Conservation (phyloP, 2,888 invertebrate species). For the Euplexia lucipara region DNA sequence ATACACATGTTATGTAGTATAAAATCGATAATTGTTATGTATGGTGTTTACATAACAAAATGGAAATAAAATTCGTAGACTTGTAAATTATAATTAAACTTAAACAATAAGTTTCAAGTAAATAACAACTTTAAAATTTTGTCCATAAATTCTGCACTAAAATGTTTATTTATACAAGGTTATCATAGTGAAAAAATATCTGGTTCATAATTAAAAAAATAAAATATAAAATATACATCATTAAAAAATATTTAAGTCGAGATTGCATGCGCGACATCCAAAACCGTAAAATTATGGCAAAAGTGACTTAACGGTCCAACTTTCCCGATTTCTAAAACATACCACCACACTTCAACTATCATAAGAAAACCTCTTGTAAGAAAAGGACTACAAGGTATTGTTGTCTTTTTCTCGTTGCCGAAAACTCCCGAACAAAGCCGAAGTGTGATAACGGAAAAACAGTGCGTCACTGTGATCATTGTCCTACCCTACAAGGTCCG, state of each 20-base stretch:
- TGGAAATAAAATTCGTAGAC: background rate
- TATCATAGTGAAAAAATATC: background rate
- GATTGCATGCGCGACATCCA: slow-evolving; percentile 44
- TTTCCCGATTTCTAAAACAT: slow-evolving; percentile 51
- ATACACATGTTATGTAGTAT: background rate
- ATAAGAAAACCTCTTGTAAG: slow-evolving; percentile 15
- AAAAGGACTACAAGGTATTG: slow-evolving; percentile 17
- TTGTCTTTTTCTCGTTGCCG: slow-evolving; percentile 25
- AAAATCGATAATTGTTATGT: background rate
- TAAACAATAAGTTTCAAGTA: slow-evolving; percentile 5
- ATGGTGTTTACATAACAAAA: background rate
- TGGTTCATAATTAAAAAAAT: background rate
- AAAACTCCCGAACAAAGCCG: slow-evolving; percentile 47
- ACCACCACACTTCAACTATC: slow-evolving; percentile 34
- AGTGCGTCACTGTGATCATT: slow-evolving; percentile 64
- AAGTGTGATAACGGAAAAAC: slow-evolving; percentile 47
- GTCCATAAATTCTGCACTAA: background rate
- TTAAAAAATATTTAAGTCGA: background rate
- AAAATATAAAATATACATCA: slow-evolving; percentile 4
- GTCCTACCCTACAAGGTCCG: slow-evolving; percentile 67
- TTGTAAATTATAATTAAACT: background rate
- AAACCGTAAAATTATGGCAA: slow-evolving; percentile 64
- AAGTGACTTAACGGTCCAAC: slow-evolving; percentile 52
- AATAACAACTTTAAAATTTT: background rate
- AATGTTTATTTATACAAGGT: background rate